Evolutionary conservation across 2,113 vertebrate genomes (phyloP).

Genomic region (Pomatorhinus ruficollis): DNA sequence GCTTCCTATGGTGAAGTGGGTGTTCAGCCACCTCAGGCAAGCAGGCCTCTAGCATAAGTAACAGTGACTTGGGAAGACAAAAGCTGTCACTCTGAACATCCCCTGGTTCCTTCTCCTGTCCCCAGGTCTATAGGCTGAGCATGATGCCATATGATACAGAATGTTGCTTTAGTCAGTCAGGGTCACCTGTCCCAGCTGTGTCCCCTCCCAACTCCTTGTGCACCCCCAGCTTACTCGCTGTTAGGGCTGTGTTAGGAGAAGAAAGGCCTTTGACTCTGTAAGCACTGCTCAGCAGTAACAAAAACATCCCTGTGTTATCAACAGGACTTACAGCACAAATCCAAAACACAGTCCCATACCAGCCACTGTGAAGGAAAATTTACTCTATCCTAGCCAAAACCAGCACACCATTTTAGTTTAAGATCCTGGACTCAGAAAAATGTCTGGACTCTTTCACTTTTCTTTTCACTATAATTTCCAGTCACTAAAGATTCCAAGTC

Average conservation of each 20-base stretch:
- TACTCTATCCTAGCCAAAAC: not conserved
- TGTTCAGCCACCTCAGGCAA: not conserved
- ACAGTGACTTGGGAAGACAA: not conserved
- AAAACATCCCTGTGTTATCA: not conserved
- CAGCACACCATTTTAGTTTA: not conserved
- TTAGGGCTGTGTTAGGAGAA: not conserved
- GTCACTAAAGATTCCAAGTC: not conserved
- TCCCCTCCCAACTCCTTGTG: not conserved
- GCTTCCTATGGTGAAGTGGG: not conserved
- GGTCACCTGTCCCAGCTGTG: not conserved
- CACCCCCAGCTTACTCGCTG: not conserved
- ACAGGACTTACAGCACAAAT: not conserved
- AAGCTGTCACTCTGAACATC: not conserved
- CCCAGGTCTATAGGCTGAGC: not conserved
- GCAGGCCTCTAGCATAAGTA: not conserved
- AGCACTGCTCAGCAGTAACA: not conserved
- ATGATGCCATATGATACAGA: not conserved
- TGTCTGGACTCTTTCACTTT: not conserved
- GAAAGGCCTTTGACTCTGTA: not conserved
- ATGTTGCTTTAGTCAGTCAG: not conserved
- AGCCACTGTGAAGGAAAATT: not conserved
- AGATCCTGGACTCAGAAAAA: not conserved
- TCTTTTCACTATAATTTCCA: not conserved
- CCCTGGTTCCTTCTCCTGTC: not conserved
- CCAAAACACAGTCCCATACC: not conserved